Base-by-base conservation (phyloP, 2,888 invertebrate genomes). In the Sphaeridia pumilis region DNA sequence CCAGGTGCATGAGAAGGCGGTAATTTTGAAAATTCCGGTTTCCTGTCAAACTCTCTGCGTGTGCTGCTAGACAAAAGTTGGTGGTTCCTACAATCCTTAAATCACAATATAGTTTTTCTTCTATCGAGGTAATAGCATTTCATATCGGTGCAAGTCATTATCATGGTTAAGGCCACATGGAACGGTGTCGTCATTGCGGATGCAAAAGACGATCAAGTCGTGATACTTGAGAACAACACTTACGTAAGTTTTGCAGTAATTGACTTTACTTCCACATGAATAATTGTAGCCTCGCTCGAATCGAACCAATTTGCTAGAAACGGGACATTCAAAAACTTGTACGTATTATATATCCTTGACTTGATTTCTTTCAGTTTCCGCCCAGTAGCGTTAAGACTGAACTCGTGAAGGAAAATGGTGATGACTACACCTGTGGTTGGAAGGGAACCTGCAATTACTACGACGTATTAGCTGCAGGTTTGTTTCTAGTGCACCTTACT, bases 371-470 rank as follows among this genome's bases (percentile, higher is more conserved):
- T 31, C 47, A 59, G 59, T 60, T 60, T 44, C 59, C 59, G 5
- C 21, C 44, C 3, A 44, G 47, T 3, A 49, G 56, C 1, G 21
- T 60, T 21, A 57, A 58, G 25, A 54, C 35, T 46, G 56, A 60
- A 42, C 55, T 54, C 41, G 50, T 60, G 36, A 52, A 58, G 28
- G 47, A 56, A 12, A 46, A 27, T 25, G 14, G 14, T 14, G 28
- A 56, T 24, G 58, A 57, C 4, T 49, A 49, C 17, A 45, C 36
- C 3, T 60, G 60, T 41, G 56, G 55, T 20, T 60, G 60, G 60
- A 60, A 60, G 44, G 60, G 60, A 12, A 45, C 50, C 4, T 56
- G 58, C 21, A 56, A 53, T 26, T 60, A 60, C 34, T 60, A 48
- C 45, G 60, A 60, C 27, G 52, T 60, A 22, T 51, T 48, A 1